Conservation (phyloP, 2,113 vertebrate species). For the Glaucomys volans region DNA sequence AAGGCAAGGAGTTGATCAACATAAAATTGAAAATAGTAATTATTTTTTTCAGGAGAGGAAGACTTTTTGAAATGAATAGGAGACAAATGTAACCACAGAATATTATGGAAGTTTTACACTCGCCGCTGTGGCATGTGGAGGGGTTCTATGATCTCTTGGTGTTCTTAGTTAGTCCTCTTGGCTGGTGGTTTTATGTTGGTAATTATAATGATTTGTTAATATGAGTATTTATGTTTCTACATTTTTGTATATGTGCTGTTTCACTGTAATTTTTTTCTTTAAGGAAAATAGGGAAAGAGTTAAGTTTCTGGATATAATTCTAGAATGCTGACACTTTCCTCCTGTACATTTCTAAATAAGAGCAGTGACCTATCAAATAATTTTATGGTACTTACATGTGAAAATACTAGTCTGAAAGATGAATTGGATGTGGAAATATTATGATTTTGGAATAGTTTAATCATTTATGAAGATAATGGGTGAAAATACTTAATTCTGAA, state of each 20-base stretch:
- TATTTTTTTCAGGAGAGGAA: background rate
- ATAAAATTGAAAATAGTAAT: conserved; percentile 24
- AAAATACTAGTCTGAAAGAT: background rate
- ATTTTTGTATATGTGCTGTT: background rate
- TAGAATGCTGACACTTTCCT: background rate
- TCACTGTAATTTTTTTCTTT: background rate
- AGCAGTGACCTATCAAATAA: background rate
- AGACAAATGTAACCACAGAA: too few relatives aligned
- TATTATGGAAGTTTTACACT: too few relatives aligned
- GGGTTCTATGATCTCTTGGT: background rate
- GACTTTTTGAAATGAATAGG: background rate
- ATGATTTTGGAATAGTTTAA: background rate
- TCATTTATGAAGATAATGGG: background rate
- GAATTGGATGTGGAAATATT: background rate
- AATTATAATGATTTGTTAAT: background rate
- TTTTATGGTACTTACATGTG: background rate
- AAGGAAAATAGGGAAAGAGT: background rate
- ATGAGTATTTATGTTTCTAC: background rate
- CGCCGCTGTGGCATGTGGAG: background rate
- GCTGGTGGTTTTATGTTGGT: background rate
- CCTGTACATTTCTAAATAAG: background rate
- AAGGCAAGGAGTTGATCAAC: background rate
- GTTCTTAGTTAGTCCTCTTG: background rate
- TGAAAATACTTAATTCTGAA: background rate
- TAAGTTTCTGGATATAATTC: background rate